These are phyloP conservation scores for Poecilia velifera DNA, from an alignment of 2,797 vertebrate genomes.

Conservation along the genomic window DNA sequence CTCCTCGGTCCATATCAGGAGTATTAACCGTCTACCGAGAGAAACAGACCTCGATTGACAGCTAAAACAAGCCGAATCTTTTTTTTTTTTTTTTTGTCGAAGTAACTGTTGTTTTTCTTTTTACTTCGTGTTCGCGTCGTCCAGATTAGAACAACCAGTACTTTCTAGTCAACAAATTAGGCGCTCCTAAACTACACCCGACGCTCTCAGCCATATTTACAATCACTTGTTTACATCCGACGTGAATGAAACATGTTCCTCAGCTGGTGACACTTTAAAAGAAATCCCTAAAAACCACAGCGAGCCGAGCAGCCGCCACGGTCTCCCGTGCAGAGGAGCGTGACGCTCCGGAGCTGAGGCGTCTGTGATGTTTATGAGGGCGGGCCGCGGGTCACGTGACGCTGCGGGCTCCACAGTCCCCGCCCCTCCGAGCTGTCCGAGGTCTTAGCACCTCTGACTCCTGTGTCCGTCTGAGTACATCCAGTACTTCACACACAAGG, in stretches of 20 bases:
- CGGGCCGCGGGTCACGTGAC: constrained; percentile 61
- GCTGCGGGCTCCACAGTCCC: constrained; percentile 12
- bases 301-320: neutral
- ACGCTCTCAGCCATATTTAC: constrained; percentile 4
- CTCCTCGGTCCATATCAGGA: constrained; percentile 77
- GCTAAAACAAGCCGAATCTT: neutral
- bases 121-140: constrained; percentile 10
- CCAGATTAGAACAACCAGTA: constrained; percentile 33
- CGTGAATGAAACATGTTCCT: neutral
- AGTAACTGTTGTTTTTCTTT: neutral
- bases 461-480: neutral
- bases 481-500: neutral
- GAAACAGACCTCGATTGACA: neutral
- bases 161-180: constrained; percentile 36
- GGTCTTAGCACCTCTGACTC: constrained; percentile 12
- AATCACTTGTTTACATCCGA: neutral
- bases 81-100: neutral
- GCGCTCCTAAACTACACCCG: neutral
- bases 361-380: constrained; percentile 66
- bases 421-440: constrained; percentile 13
- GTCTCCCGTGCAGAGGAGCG: neutral
- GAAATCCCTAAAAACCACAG: neutral
- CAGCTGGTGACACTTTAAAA: neutral
- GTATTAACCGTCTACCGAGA: fast-evolving
- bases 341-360: constrained; percentile 12